Conservation (phyloP, 2,113 vertebrate species). For the Tyto alba region DNA sequence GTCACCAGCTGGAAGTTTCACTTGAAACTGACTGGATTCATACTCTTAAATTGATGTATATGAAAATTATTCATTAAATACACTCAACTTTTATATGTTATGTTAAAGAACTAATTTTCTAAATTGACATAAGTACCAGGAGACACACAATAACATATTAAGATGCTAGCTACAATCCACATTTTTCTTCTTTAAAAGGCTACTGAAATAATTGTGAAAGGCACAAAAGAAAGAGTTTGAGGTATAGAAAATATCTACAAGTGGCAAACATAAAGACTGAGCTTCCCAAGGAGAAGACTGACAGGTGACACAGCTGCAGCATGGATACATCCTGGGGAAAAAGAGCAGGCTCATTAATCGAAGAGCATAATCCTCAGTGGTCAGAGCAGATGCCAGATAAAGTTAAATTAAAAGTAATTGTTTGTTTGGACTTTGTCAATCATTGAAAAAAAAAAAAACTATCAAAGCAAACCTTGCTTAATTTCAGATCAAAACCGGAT, state of each 20-base stretch:
- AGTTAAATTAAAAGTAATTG: constrained; percentile 14
- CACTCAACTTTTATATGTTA: background rate
- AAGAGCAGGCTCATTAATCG: background rate
- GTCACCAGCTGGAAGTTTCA: background rate
- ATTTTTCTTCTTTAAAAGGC: background rate
- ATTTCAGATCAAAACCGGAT: constrained; percentile 46
- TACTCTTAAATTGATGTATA: background rate
- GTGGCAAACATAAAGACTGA: background rate
- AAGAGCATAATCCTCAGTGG: background rate
- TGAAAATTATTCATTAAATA: background rate
- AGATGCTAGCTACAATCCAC: background rate
- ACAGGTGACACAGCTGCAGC: background rate
- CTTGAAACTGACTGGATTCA: background rate
- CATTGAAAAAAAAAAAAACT: background rate
- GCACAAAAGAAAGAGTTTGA: background rate
- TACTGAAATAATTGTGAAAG: background rate
- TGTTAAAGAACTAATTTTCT: background rate
- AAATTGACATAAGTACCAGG: background rate
- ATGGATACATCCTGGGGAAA: background rate
- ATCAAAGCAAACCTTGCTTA: constrained; percentile 41
- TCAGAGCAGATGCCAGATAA: constrained; percentile 4
- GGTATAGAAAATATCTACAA: background rate
- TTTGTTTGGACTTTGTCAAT: constrained; percentile 51
- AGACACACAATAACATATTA: background rate
- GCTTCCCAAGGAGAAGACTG: background rate